Conservation (phyloP, 1,140 invertebrate genomes). For the Pseudomyrmex concolor region DNA sequence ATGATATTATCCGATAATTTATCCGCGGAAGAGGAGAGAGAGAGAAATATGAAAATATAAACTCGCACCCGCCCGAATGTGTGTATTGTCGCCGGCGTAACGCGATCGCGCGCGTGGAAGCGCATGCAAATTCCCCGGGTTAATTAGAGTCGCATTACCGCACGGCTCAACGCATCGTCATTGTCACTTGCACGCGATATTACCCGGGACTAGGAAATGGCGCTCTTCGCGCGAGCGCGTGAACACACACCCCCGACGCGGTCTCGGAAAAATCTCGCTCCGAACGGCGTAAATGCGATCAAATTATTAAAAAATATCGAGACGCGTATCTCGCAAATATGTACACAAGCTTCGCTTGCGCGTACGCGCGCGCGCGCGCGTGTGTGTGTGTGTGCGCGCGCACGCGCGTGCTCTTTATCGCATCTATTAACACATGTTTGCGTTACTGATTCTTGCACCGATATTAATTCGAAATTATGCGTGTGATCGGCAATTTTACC, state of each 20-base stretch:
- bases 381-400: background rate
- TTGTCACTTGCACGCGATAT: constrained; percentile 35
- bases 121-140: constrained; percentile 51
- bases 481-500: background rate
- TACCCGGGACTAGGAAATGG: constrained; percentile 33
- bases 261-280: constrained; percentile 17
- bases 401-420: too few species aligned
- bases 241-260: too few species aligned
- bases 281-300: background rate
- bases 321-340: background rate
- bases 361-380: background rate
- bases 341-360: background rate
- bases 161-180: constrained; percentile 39
- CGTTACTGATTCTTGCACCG: background rate
- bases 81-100: constrained; percentile 6
- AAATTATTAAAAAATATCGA: constrained; percentile 42
- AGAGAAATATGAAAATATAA: constrained; percentile 54
- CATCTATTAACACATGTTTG: constrained; percentile 36
- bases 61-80: constrained; percentile 6
- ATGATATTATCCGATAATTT: constrained; percentile 52
- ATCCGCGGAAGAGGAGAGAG: constrained; percentile 15
- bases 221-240: background rate
- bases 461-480: background rate
- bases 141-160: constrained; percentile 54
- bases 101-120: constrained; percentile 46